Conservation (phyloP, 2,113 vertebrate genomes). For the Hemibagrus wyckioides region DNA sequence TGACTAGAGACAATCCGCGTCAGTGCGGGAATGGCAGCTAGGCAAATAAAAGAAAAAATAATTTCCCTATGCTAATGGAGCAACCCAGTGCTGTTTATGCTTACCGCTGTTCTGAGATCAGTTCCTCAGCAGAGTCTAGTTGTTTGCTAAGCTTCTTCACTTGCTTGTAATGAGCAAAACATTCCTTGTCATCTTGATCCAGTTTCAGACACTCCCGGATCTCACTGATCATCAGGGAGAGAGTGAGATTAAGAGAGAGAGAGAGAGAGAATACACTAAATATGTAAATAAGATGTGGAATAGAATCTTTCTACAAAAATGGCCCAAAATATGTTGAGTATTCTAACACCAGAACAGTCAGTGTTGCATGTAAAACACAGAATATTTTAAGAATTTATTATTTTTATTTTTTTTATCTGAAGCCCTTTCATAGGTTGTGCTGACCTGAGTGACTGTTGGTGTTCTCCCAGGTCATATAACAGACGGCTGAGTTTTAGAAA, state of each 20-base stretch:
- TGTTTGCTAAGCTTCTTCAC: slow-evolving; percentile 83
- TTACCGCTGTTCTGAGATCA: slow-evolving; percentile 73
- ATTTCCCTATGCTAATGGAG: neutral
- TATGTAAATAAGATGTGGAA: neutral
- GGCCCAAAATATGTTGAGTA: neutral
- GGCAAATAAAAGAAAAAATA: neutral
- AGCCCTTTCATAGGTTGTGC: neutral
- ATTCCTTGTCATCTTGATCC: slow-evolving; percentile 83
- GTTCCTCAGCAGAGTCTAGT: slow-evolving; percentile 77
- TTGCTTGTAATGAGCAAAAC: slow-evolving; percentile 81
- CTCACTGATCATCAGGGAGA: slow-evolving; percentile 64
- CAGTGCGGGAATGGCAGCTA: neutral
- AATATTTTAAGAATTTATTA: neutral
- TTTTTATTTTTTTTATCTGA: too few relatives aligned
- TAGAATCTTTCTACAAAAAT: neutral
- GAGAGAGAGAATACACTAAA: neutral
- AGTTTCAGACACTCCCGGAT: slow-evolving; percentile 81
- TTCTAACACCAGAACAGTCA: neutral
- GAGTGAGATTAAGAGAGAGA: neutral
- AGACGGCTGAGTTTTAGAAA: slow-evolving; percentile 80
- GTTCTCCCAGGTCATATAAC: slow-evolving; percentile 78
- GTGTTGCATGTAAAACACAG: neutral
- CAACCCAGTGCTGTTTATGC: slow-evolving; percentile 7
- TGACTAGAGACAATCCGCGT: neutral
- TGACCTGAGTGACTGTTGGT: slow-evolving; percentile 79